Evolutionary conservation across 2,113 vertebrate species (phyloP), one percentile per base, ranked within the genome.

Genomic region (Crotalus tigris): DNA sequence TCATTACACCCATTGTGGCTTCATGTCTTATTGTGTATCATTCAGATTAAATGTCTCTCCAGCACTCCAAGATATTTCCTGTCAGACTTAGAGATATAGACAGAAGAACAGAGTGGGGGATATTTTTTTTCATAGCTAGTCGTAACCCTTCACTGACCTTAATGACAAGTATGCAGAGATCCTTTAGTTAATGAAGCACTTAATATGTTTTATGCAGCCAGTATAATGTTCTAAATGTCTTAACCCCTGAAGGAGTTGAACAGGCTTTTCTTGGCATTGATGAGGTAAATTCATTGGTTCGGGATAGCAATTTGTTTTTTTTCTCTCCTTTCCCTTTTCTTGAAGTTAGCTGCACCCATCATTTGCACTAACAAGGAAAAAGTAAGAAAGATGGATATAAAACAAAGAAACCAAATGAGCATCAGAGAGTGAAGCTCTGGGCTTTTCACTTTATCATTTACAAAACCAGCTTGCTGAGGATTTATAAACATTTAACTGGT

Each of bases 181-280:
- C 90, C 93, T 95, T 95, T 98, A 95, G 95, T 96, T 97, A 95
- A 97, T 93, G 96, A 94, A 95, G 94, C 55, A 95, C 94, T 91
- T 95, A 95, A 94, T 94, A 93, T 96, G 95, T 96, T 97, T 97
- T 97, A 97, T 96, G 96, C 96, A 96, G 93, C 95, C 89, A 85
- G 93, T 93, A 89, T 92, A 49, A 81, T 95, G 92, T 95, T 95
- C 95, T 95, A 94, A 95, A 94, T 96, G 96, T 96, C 96, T 92
- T 26, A 93, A 95, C 94, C 93, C 97, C 97, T 97, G 51, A 7
- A 97, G 97, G 97, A 98, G 89, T 88, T 9, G 81, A 90, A 91
- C 94, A 90, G 96, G 93, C 75, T 91, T 64, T 94, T 93, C 88
- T 49, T 94, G 96, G 93, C 95, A 95, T 92, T 94, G 96, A 96